A percentile compares a stretch with the other conserved stretches of the same genome.
phyloP scores from a whole-genome alignment of 2,888 invertebrate species.

The Drosophila paranaensis region DNA sequence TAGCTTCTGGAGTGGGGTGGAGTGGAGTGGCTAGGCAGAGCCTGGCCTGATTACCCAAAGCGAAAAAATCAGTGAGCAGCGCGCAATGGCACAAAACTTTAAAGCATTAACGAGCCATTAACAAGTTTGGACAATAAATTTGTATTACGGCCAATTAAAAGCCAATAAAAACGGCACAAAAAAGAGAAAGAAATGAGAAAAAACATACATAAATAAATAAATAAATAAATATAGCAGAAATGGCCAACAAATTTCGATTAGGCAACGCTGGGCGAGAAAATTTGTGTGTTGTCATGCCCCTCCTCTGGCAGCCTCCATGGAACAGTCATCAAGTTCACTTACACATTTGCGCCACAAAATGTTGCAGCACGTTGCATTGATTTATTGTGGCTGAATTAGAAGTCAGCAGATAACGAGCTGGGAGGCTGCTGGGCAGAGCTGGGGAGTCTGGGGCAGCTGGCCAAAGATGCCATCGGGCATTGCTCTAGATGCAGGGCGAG shows the following conservation, averaged over 20 bases:
- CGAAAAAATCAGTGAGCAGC: conserved; percentile 31
- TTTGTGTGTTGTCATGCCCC: conserved; percentile 70
- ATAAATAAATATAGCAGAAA: conserved; percentile 62
- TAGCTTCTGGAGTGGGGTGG: too few species aligned
- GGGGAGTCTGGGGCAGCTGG: not conserved
- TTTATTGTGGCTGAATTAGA: conserved; percentile 79
- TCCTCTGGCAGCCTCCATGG: not conserved
- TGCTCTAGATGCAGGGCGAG: conserved; percentile 47
- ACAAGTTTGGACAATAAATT: conserved; percentile 77
- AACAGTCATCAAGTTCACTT: conserved; percentile 75
- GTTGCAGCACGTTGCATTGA: conserved; percentile 80
- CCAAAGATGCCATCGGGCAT: conserved; percentile 47
- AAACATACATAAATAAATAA: conserved; percentile 50
- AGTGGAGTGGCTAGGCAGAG: not conserved
- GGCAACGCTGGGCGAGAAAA: conserved; percentile 59
- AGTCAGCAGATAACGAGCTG: conserved; percentile 77
- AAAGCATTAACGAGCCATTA: conserved; percentile 78
- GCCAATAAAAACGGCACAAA: conserved; percentile 63
- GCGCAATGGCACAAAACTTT: conserved; percentile 45
- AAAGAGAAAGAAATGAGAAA: conserved; percentile 23
- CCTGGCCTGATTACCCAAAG: conserved; percentile 18
- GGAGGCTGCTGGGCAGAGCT: conserved; percentile 9
- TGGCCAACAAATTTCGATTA: conserved; percentile 80
- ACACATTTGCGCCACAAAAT: conserved; percentile 78
- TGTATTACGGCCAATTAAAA: conserved; percentile 79